Percentiles rank a stretch among this genome's conserved stretches.
phyloP scores from a whole-genome alignment of 2,113 vertebrate species.

The Turnix velox region DNA sequence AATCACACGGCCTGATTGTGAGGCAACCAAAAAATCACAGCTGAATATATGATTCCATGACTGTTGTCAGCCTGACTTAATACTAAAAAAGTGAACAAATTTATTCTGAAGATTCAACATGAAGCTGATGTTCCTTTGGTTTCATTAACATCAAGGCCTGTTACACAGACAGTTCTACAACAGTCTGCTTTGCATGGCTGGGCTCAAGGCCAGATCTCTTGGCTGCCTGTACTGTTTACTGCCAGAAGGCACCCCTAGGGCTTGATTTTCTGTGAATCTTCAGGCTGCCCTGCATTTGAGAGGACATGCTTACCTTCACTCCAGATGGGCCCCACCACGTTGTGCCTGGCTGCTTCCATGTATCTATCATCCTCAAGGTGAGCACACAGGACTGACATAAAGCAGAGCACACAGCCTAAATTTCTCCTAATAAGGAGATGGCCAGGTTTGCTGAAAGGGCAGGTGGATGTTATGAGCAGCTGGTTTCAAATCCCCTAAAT shows the following conservation, averaged over 20 bases:
- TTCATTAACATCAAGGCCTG: background rate
- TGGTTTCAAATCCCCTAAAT: background rate
- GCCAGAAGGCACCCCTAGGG: background rate
- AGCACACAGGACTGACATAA: background rate
- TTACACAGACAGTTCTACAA: background rate
- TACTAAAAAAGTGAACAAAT: background rate
- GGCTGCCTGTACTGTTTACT: background rate
- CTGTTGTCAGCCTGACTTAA: background rate
- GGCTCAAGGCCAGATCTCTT: background rate
- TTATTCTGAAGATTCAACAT: background rate
- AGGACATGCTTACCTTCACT: background rate
- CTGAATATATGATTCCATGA: background rate
- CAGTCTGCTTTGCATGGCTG: background rate
- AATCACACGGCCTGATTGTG: slow-evolving; percentile 82
- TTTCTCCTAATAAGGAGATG: background rate
- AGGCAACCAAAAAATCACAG: background rate
- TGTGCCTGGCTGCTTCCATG: background rate
- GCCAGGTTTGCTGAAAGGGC: background rate
- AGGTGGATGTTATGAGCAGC: background rate
- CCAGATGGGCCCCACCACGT: background rate
- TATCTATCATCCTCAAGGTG: background rate
- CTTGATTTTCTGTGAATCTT: background rate
- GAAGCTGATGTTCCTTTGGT: background rate
- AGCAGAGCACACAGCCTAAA: background rate
- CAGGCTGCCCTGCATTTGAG: background rate